phyloP scores from a whole-genome alignment of 1,140 invertebrate species.

The Eciton burchellii region DNA sequence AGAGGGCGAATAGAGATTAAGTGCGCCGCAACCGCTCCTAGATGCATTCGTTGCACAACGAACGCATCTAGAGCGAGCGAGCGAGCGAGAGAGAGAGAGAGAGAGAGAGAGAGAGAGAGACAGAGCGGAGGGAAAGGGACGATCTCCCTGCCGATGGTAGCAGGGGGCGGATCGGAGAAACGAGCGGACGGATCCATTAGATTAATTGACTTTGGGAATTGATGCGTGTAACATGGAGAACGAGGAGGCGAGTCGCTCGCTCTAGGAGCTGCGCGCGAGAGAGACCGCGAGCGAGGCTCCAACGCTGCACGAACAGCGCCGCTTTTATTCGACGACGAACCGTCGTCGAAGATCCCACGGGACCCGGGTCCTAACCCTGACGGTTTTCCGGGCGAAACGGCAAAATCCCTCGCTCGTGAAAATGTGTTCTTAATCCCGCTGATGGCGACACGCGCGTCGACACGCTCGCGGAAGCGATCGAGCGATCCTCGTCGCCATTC shows the following conservation, averaged over 20 bases:
- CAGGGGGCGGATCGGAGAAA: constrained; percentile 33
- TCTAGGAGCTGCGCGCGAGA: not conserved
- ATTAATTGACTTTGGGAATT: constrained; percentile 74
- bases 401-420: too few species aligned
- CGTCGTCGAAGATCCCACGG: constrained; percentile 17
- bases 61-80: constrained; percentile 55
- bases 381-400: too few species aligned
- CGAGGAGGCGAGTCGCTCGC: constrained; percentile 9
- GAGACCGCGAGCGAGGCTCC: too few species aligned
- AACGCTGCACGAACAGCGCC: too few species aligned
- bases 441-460: too few species aligned
- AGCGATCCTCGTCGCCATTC: too few species aligned
- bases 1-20: constrained; percentile 79
- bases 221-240: constrained; percentile 43
- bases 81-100: not conserved
- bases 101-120: not conserved
- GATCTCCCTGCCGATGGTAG: not conserved
- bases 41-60: constrained; percentile 77
- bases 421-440: too few species aligned
- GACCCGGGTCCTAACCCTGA: too few species aligned
- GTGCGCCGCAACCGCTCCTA: constrained; percentile 72
- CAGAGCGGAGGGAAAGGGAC: constrained; percentile 4
- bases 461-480: too few species aligned
- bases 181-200: constrained; percentile 69
- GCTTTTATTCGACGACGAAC: too few species aligned